Evolutionary conservation across 2,113 vertebrate species (phyloP).

Genomic region (Hemibagrus wyckioides): DNA sequence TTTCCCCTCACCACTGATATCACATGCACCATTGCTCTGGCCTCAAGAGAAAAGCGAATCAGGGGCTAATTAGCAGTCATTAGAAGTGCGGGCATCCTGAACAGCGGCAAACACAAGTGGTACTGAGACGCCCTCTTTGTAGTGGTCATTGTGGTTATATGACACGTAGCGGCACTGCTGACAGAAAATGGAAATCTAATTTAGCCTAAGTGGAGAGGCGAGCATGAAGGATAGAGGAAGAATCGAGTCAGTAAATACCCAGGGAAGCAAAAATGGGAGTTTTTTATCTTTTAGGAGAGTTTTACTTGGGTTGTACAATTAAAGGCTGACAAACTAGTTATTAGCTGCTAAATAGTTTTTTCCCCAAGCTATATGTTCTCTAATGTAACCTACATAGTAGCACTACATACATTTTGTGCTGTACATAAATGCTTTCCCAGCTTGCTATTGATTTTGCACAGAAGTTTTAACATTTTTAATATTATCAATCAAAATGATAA

Average conservation of each 20-base stretch:
- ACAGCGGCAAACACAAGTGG: constrained; percentile 16
- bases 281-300: constrained; percentile 5
- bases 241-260: constrained; percentile 46
- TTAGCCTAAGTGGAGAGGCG: constrained; percentile 38
- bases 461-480: not conserved
- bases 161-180: not conserved
- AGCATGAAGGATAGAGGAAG: constrained; percentile 17
- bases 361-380: not conserved
- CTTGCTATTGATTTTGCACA: not conserved
- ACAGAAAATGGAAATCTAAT: constrained; percentile 42
- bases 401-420: not conserved
- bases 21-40: not conserved
- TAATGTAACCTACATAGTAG: not conserved
- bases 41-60: constrained; percentile 14
- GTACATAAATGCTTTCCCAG: not conserved
- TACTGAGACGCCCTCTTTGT: constrained; percentile 25
- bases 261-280: not conserved
- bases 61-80: constrained; percentile 52
- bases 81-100: constrained; percentile 24
- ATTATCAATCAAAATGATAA: not conserved
- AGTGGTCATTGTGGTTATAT: constrained; percentile 38
- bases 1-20: not conserved
- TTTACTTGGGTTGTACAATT: not conserved
- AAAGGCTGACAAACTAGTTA: not conserved
- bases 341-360: not conserved